phyloP scores from a whole-genome alignment of 2,113 vertebrate genomes.

The Turnix velox region DNA sequence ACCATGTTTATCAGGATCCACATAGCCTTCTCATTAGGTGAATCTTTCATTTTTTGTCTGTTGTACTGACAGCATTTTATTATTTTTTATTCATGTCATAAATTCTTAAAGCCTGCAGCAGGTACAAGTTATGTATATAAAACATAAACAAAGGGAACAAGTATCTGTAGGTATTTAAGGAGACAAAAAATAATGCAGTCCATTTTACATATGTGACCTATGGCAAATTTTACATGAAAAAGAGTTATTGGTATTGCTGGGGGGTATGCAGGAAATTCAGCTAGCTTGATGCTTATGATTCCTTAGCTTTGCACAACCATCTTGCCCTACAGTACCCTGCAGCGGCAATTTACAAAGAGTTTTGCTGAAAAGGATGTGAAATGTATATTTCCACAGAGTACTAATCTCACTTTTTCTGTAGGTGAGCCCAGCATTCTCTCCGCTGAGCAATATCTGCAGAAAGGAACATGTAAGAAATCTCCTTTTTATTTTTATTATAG shows the following conservation, averaged over 20 bases:
- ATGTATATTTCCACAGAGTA: neutral
- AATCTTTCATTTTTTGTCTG: neutral
- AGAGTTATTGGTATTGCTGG: neutral
- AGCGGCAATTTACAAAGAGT: neutral
- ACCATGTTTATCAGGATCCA: neutral
- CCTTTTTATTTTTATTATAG: neutral
- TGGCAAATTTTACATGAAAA: neutral
- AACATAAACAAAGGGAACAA: neutral
- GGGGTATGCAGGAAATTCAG: neutral
- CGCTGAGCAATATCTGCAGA: neutral
- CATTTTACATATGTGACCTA: neutral
- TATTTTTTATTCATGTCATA: neutral
- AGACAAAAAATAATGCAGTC: neutral
- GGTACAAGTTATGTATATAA: neutral
- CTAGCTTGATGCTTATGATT: neutral
- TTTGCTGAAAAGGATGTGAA: neutral
- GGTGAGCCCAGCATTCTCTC: neutral
- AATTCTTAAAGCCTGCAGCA: neutral
- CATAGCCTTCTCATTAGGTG: neutral
- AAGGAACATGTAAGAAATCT: neutral
- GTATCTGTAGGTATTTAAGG: neutral
- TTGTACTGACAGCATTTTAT: neutral
- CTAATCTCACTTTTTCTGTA: neutral
- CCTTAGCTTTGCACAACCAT: neutral
- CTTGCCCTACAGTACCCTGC: rapidly evolving